Base-by-base conservation (phyloP, 1,140 invertebrate species). In the Drosophila sulfurigaster region DNA sequence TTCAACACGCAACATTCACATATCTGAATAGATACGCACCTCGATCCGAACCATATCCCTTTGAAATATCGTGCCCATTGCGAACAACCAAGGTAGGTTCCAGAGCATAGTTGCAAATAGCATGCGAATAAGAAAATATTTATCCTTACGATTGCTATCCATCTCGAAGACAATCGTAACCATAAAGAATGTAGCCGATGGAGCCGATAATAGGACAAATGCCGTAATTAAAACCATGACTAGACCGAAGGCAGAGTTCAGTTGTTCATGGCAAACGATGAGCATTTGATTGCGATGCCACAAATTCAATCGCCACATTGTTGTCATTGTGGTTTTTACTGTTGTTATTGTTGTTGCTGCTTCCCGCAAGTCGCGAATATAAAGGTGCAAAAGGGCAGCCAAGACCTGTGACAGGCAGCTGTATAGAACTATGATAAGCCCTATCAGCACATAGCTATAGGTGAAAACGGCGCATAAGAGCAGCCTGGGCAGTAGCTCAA, bases 161-260 rank as follows among this genome's bases (percentile, higher is more conserved):
- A 79, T 11, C 32, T 78, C 57, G 16, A 81, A 75, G 25, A 78
- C 56, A 3, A 78, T 68, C 1, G 78, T 76, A 43, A 87, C 58
- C n/a, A 91, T 10, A 15, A 71, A 85, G 35, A 91, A 91, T 0
- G 81, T 78, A 20, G 82, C 74, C 3, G 45, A 41, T 5, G 78
- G 80, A 2, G 73, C 56, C 3, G 71, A 72, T 38, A 78, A 28
- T 1, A 87, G 52, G 3, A 72, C 25, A 66, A 63, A 78, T 2
- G 70, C 78, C 48, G 75, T 69, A 13, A 91, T 79, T 4, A 78
- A 1, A 11, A 64, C 46, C 45, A 88, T 28, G 0, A 82, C 45
- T 1, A 77, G 28, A 0, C 88, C 88, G 45, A 88, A 82, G 6
- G 32, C 62, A n/a, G 48, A 65, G 72, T 68, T 91, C 25, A 91